Evolutionary conservation across 2,113 vertebrate genomes (phyloP), one percentile per base, ranked within the genome.

Genomic region (Hydrochoerus hydrochaeris): DNA sequence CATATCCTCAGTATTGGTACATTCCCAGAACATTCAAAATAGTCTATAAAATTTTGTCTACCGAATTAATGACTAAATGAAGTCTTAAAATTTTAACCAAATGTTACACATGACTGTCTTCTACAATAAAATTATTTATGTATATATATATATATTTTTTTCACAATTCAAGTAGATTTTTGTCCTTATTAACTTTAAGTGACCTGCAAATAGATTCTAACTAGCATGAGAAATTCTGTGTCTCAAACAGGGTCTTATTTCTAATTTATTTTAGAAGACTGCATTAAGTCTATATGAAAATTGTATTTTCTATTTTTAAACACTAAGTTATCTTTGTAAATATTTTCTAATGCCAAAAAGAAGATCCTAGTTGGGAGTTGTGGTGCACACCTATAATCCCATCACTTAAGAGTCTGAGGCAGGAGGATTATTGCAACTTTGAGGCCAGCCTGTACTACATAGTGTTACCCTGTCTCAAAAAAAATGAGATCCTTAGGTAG

Each of bases 241-340:
- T 57, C 67, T 88, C 84, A 80, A 94, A 88, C 30, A 49, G 17
- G 26, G 26, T 71, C 32, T 80, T 95, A 88, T 88, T 91, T 95
- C 78, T 97, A 63, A 87, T 88, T 88, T 88, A 84, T 84, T 88
- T 54, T 38, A 54, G 73, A 60, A 75, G 24, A 32, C 35, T 32
- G 16, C 54, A 54, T 87, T 93, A 52, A 78, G 60, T 94, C 35
- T 96, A 5, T 35, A 77, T 77, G 7, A 65, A 93, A 67, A 44
- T 14, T 52, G 46, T 77, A 49, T 20, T 78, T 75, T 71, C 69
- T 71, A 9, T 58, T 60, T 87, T 46, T n/a, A 80, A 89, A 92
- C 71, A 95, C 84, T 82, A 90, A 87, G 32, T 22, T 95, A 60
- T n/a, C 28, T 93, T 91, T 85, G 17, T 67, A 92, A 88, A 32